These are phyloP conservation scores for Syrrhaptes paradoxus DNA, from an alignment of 2,113 vertebrate species.

Conservation along the genomic window DNA sequence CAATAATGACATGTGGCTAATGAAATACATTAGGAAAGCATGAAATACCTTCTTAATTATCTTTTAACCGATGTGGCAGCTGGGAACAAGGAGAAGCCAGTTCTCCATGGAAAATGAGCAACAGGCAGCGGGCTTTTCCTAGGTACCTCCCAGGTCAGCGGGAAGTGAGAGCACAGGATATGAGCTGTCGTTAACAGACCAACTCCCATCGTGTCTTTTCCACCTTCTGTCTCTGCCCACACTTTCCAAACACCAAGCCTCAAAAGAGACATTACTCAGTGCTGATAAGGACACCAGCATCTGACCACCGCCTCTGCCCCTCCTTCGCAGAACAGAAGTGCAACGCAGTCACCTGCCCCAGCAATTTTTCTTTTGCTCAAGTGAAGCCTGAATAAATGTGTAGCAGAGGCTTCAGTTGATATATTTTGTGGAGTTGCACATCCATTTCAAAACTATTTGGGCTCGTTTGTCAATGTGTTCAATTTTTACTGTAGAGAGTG, in stretches of 20 bases:
- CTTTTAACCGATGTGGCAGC: not conserved
- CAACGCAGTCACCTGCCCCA: not conserved
- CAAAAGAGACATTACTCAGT: not conserved
- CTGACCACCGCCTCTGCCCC: not conserved
- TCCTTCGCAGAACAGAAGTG: not conserved
- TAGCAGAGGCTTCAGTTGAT: not conserved
- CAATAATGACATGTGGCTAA: not conserved
- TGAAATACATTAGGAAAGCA: not conserved
- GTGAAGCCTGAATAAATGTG: not conserved
- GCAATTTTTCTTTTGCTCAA: not conserved
- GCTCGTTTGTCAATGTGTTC: not conserved
- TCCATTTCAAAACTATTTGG: not conserved
- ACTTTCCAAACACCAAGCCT: not conserved
- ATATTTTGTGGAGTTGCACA: not conserved
- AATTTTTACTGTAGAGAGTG: not conserved
- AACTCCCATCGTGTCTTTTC: not conserved
- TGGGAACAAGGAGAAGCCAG: not conserved
- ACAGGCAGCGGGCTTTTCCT: not conserved
- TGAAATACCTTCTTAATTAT: not conserved
- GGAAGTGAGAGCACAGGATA: not conserved
- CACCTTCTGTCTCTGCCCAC: not conserved
- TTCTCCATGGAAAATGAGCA: rapidly evolving
- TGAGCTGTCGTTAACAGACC: not conserved
- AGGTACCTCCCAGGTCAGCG: not conserved
- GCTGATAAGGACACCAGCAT: not conserved